A percentile compares a stretch with the other conserved stretches of the same genome.
Conservation (phyloP, 2,888 invertebrate genomes). For the Yponomeuta sedellus region DNA sequence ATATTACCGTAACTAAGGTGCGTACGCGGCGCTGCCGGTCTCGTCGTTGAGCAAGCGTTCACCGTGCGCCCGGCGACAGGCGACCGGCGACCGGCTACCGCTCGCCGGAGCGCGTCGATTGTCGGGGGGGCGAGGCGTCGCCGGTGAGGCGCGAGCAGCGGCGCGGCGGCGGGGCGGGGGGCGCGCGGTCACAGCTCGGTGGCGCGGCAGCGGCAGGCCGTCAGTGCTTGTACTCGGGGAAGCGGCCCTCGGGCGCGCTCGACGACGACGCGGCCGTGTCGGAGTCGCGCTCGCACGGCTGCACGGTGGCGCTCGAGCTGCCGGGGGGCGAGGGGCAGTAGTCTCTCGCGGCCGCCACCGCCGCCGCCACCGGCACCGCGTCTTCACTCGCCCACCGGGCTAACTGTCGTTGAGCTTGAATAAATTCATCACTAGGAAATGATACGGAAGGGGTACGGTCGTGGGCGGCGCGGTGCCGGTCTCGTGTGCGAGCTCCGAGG, state of each 20-base stretch:
- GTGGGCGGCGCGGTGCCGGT: conserved; percentile 31
- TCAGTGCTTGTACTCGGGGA: conserved; percentile 88
- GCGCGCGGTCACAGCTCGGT: conserved; percentile 29
- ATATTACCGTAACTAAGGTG: conserved; percentile 21
- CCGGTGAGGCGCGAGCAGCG: background rate
- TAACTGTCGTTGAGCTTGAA: conserved; percentile 97
- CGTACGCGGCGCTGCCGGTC: conserved; percentile 19
- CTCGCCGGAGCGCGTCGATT: no score
- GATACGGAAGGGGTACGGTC: conserved; percentile 86
- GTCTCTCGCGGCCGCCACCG: conserved; percentile 72
- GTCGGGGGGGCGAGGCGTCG: conserved; percentile 5
- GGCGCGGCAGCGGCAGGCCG: conserved; percentile 42
- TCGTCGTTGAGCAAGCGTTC: conserved; percentile 9
- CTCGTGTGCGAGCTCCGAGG: conserved; percentile 19
- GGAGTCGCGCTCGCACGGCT: conserved; percentile 44
- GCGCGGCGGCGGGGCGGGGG: conserved; percentile 18
- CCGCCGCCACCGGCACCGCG: conserved; percentile 77
- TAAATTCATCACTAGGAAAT: conserved; percentile 98
- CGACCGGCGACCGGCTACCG: no score
- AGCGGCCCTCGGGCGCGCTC: conserved; percentile 74
- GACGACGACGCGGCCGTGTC: conserved; percentile 47
- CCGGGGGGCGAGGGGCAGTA: conserved; percentile 64
- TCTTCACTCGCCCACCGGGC: conserved; percentile 97
- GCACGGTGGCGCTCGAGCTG: conserved; percentile 48
- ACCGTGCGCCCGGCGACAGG: conserved; percentile 15